These are phyloP conservation scores for Hyalella azteca DNA, from an alignment of 2,888 invertebrate species.

Conservation along the genomic window DNA sequence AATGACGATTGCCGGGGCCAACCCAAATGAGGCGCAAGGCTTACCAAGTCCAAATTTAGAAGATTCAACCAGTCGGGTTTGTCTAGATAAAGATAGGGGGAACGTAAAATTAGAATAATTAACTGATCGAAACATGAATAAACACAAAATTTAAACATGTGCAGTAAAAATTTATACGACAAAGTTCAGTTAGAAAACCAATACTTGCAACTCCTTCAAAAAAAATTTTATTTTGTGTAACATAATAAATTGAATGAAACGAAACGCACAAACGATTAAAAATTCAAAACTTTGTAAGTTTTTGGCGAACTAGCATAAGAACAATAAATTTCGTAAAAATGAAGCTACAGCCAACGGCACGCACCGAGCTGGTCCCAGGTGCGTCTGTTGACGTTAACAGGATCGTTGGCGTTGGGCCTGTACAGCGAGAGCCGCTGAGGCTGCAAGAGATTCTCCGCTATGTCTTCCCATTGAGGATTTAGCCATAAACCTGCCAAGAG, in stretches of 20 bases:
- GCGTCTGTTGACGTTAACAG: slow-evolving; percentile 71
- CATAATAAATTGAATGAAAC: too few species aligned
- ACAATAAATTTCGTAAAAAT: background rate
- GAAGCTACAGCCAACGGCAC: slow-evolving; percentile 15
- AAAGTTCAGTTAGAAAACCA: too few species aligned
- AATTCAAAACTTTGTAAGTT: too few species aligned
- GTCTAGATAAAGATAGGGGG: slow-evolving; percentile 68
- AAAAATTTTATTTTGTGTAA: too few species aligned
- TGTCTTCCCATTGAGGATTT: slow-evolving; percentile 89
- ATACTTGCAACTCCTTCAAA: too few species aligned
- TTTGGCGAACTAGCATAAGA: background rate
- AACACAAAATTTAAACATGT: too few species aligned
- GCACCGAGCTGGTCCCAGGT: slow-evolving; percentile 54
- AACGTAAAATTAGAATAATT: background rate
- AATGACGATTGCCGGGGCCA: slow-evolving; percentile 3
- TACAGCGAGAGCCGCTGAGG: slow-evolving; percentile 84
- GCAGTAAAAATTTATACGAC: too few species aligned
- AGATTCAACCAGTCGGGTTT: slow-evolving; percentile 84
- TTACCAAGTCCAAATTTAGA: slow-evolving; percentile 83
- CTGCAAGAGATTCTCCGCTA: slow-evolving; percentile 73
- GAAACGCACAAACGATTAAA: too few species aligned
- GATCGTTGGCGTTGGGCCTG: slow-evolving; percentile 90
- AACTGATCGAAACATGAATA: background rate
- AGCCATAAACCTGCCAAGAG: slow-evolving; percentile 77
- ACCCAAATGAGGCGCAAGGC: slow-evolving; percentile 84